These are phyloP conservation scores for Sebastes oblongus DNA, from an alignment of 2,797 vertebrate species.

Conservation along the genomic window DNA sequence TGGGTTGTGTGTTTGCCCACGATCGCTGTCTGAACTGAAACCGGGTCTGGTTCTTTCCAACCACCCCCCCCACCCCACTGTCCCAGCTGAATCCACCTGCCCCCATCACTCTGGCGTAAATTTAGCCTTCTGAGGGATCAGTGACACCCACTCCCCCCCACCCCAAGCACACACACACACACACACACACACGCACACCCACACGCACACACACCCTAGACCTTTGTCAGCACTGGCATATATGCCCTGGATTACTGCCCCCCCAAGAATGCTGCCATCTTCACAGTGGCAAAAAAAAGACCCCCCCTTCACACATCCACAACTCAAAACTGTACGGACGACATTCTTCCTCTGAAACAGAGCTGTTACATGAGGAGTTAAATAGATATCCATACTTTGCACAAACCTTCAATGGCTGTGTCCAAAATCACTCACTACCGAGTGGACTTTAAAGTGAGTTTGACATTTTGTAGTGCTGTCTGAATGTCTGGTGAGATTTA, in stretches of 20 bases:
- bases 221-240: slow-evolving; percentile 68
- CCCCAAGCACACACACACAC: slow-evolving; percentile 3
- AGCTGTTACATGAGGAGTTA: background rate
- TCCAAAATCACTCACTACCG: background rate
- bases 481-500: too few relatives aligned
- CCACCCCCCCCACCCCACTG: slow-evolving; percentile 41
- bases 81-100: slow-evolving; percentile 88
- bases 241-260: slow-evolving; percentile 63
- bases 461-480: fast-evolving
- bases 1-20: slow-evolving; percentile 89
- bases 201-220: slow-evolving; percentile 37
- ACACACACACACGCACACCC: slow-evolving; percentile 27
- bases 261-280: slow-evolving; percentile 77
- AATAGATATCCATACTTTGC: background rate
- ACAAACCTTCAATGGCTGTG: background rate
- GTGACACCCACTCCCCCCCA: slow-evolving; percentile 36
- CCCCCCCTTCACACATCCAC: slow-evolving; percentile 36
- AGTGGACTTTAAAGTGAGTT: too few relatives aligned
- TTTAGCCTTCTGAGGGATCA: slow-evolving; percentile 86
- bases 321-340: slow-evolving; percentile 1
- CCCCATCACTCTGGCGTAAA: slow-evolving; percentile 92
- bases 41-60: slow-evolving; percentile 83
- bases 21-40: slow-evolving; percentile 89
- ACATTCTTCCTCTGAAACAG: slow-evolving; percentile 19
- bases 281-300: slow-evolving; percentile 80